These are phyloP conservation scores for Danionella dracula DNA, from an alignment of 2,797 vertebrate species.

Conservation along the genomic window DNA sequence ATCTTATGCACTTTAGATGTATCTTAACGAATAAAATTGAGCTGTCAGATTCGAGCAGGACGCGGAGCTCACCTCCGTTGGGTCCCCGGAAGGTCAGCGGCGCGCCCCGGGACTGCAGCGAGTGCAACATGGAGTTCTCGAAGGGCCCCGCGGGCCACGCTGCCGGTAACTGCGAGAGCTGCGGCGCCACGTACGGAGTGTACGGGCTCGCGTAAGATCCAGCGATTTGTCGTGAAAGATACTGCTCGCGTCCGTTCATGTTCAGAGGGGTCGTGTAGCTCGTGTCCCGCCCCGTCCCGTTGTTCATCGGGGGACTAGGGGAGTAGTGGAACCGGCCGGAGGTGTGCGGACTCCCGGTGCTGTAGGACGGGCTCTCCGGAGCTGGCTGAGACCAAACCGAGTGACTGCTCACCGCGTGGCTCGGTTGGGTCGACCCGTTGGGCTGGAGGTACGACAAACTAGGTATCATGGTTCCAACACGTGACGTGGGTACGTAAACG, in stretches of 20 bases:
- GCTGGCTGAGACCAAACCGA: slow-evolving; percentile 88
- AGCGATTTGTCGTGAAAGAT: slow-evolving; percentile 80
- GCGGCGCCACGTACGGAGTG: slow-evolving; percentile 82
- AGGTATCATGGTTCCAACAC: slow-evolving; percentile 88
- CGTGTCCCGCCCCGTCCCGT: slow-evolving; percentile 78
- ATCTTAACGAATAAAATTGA: too few species aligned
- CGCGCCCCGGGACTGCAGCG: slow-evolving; percentile 80
- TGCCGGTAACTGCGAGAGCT: slow-evolving; percentile 82
- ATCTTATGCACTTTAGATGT: too few species aligned
- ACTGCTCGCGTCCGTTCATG: slow-evolving; percentile 80
- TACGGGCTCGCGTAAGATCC: slow-evolving; percentile 87
- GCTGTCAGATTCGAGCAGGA: too few species aligned
- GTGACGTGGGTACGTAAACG: slow-evolving; percentile 90
- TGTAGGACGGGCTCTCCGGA: slow-evolving; percentile 87
- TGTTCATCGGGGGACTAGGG: slow-evolving; percentile 86
- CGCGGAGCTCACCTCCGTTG: slow-evolving; percentile 72
- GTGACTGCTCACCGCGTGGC: slow-evolving; percentile 79
- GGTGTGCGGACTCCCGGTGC: slow-evolving; percentile 77
- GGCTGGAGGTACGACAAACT: slow-evolving; percentile 87
- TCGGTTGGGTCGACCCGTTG: slow-evolving; percentile 73
- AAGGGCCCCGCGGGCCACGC: slow-evolving; percentile 86
- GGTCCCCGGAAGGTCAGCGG: slow-evolving; percentile 82
- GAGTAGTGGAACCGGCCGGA: slow-evolving; percentile 90
- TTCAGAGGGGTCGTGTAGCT: slow-evolving; percentile 76
- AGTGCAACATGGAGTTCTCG: slow-evolving; percentile 93